Evolutionary conservation across 2,113 vertebrate species (phyloP).

Genomic region (Halcyon senegalensis): DNA sequence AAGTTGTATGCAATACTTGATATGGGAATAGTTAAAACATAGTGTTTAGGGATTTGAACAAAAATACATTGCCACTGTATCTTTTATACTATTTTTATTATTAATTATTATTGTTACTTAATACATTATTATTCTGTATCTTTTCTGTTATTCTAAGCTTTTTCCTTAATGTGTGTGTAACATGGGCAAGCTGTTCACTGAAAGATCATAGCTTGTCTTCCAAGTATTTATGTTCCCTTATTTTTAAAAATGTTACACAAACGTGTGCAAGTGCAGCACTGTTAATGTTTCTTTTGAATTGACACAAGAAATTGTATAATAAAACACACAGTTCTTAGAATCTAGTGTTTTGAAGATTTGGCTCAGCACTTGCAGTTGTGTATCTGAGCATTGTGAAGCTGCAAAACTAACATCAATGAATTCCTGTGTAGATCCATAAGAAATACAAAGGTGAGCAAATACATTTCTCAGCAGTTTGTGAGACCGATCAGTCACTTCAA

Average conservation of each 20-base stretch:
- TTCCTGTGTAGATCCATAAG: background rate
- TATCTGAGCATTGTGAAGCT: background rate
- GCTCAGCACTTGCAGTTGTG: background rate
- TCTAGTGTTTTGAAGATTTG: background rate
- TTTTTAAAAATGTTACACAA: background rate
- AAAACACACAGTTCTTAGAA: background rate
- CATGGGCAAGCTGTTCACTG: background rate
- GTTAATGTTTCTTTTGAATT: background rate
- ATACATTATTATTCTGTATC: background rate
- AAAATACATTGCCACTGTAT: background rate
- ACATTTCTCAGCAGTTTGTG: background rate
- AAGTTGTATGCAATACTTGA: background rate
- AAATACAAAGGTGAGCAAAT: background rate
- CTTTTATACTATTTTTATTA: background rate
- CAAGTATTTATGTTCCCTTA: background rate
- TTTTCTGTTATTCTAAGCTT: background rate
- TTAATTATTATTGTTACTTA: background rate
- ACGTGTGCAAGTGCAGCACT: background rate
- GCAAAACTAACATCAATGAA: background rate
- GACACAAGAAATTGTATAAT: background rate
- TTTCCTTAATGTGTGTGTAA: background rate
- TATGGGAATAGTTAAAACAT: background rate
- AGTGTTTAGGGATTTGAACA: background rate
- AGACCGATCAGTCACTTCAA: background rate
- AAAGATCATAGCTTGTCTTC: background rate